Evolutionary conservation across 2,113 vertebrate species (phyloP).

Genomic region (Cochlearius cochlearius): DNA sequence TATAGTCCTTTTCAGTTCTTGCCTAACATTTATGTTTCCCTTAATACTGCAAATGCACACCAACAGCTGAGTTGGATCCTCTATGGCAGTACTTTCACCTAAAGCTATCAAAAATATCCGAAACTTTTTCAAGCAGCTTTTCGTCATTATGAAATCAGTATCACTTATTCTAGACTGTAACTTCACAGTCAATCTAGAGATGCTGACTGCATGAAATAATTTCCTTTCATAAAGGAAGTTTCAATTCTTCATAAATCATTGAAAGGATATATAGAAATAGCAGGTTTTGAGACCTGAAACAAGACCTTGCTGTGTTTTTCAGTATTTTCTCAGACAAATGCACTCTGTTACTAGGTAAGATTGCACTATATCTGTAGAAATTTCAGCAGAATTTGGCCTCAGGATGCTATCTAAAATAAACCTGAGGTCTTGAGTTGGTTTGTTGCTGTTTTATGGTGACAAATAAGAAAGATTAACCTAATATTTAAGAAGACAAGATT

Average conservation of each 20-base stretch:
- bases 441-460: background rate
- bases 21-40: background rate
- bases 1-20: background rate
- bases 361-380: background rate
- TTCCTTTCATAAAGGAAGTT: background rate
- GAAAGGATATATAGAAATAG: background rate
- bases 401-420: background rate
- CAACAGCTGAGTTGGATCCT: background rate
- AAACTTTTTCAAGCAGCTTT: background rate
- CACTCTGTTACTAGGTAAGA: background rate
- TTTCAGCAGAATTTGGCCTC: background rate
- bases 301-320: background rate
- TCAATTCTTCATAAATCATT: background rate
- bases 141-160: background rate
- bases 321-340: background rate
- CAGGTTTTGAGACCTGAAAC: background rate
- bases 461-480: background rate
- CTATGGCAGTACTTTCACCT: background rate
- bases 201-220: background rate
- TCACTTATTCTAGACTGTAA: background rate
- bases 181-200: background rate
- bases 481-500: background rate
- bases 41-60: background rate
- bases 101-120: fast-evolving
- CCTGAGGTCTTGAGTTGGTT: background rate